These are phyloP conservation scores for Tetrapedia diversipes DNA, from an alignment of 2,888 invertebrate genomes.

Conservation along the genomic window DNA sequence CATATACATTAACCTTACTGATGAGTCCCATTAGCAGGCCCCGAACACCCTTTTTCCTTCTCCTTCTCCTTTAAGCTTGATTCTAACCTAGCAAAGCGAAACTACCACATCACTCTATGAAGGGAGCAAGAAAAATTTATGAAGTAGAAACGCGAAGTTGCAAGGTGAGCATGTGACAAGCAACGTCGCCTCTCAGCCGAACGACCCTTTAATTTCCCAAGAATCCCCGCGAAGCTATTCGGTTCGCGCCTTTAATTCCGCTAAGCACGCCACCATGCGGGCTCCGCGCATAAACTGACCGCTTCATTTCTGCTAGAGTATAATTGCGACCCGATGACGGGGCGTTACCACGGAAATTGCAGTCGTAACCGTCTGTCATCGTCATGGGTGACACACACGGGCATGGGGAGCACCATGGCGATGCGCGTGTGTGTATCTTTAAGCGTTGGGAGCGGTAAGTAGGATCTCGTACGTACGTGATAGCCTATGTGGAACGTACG, in stretches of 20 bases:
- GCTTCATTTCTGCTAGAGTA: slow-evolving; percentile 64
- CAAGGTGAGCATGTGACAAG: neutral
- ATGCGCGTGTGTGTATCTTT: slow-evolving; percentile 44
- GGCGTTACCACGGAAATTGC: slow-evolving; percentile 63
- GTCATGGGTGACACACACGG: slow-evolving; percentile 58
- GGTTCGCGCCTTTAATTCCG: slow-evolving; percentile 51
- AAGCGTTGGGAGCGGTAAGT: slow-evolving; percentile 35
- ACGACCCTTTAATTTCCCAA: slow-evolving; percentile 1
- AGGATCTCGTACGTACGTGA: slow-evolving; percentile 50
- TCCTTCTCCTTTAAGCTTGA: neutral
- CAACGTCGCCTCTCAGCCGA: too few species aligned
- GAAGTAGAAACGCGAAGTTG: neutral
- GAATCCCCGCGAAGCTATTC: slow-evolving; percentile 5
- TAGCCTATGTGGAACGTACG: slow-evolving; percentile 71
- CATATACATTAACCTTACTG: too few species aligned
- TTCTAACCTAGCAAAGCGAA: too few species aligned
- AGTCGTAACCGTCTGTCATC: slow-evolving; percentile 62
- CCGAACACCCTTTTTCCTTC: too few species aligned
- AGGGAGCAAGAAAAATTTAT: too few species aligned
- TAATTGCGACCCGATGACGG: slow-evolving; percentile 63
- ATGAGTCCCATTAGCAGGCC: too few species aligned
- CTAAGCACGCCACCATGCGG: slow-evolving; percentile 31
- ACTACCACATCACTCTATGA: too few species aligned
- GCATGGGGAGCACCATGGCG: neutral
- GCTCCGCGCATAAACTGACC: slow-evolving; percentile 44